phyloP scores from a whole-genome alignment of 2,888 invertebrate species.

The Opisthograptis luteolata region DNA sequence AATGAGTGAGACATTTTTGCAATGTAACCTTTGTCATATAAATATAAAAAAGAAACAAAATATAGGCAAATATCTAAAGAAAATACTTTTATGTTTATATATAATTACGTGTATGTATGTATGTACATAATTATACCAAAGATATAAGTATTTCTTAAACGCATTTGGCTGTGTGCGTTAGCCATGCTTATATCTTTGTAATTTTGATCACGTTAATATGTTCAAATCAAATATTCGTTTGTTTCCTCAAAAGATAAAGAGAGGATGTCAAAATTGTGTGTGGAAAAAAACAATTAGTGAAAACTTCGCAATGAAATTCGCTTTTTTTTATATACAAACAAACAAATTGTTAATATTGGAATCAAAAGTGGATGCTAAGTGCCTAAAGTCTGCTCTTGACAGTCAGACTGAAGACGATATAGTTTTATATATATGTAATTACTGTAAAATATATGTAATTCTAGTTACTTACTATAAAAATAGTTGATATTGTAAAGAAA shows the following conservation, averaged over 20 bases:
- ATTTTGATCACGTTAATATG: background rate
- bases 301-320: background rate
- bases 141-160: conserved; percentile 7
- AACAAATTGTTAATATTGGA: background rate
- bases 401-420: conserved; percentile 1
- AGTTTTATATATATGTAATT: background rate
- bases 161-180: conserved; percentile 10
- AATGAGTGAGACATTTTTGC: too few relatives aligned
- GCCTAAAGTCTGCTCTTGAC: background rate
- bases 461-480: background rate
- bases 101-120: background rate
- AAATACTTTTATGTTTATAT: background rate
- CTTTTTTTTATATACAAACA: too few relatives aligned
- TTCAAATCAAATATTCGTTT: too few relatives aligned
- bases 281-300: too few relatives aligned
- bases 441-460: conserved; percentile 6
- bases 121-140: too few relatives aligned
- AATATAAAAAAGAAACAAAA: too few relatives aligned
- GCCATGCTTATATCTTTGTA: conserved; percentile 13
- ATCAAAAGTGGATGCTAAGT: conserved; percentile 10
- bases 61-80: too few relatives aligned
- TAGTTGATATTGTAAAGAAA: background rate
- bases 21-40: too few relatives aligned
- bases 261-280: too few relatives aligned
- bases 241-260: too few relatives aligned